These are phyloP conservation scores for Bombus vancouverensis DNA, from an alignment of 1,140 invertebrate species.

Conservation along the genomic window DNA sequence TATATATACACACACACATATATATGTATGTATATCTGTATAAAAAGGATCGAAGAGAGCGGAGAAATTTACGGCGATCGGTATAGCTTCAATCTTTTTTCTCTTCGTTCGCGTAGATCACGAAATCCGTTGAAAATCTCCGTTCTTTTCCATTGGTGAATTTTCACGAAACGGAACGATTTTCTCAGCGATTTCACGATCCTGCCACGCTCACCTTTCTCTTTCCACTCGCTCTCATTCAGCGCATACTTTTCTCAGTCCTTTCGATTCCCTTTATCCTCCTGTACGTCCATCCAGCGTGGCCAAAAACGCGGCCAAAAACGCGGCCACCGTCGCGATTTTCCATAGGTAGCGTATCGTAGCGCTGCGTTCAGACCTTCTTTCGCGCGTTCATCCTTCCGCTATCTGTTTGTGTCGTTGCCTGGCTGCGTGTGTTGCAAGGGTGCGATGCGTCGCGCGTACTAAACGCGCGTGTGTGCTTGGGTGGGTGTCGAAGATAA, in stretches of 20 bases:
- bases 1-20: neutral
- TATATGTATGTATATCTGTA: conserved; percentile 15
- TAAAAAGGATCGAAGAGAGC: conserved; percentile 3
- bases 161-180: neutral
- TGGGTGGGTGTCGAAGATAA: neutral
- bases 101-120: neutral
- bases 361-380: neutral
- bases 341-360: neutral
- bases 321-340: neutral
- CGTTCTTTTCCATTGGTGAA: conserved; percentile 10
- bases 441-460: neutral
- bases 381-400: conserved; percentile 1
- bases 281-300: neutral
- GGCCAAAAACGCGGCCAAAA: neutral
- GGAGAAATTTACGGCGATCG: neutral
- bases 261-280: neutral
- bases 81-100: neutral
- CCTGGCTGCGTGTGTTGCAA: neutral
- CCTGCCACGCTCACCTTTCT: conserved; percentile 6
- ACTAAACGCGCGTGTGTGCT: neutral
- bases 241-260: neutral
- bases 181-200: conserved; percentile 32
- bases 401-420: conserved; percentile 18
- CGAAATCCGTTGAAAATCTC: neutral
- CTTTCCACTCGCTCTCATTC: neutral